Conservation (phyloP, 2,888 invertebrate genomes). For the Ophion ellenae region DNA sequence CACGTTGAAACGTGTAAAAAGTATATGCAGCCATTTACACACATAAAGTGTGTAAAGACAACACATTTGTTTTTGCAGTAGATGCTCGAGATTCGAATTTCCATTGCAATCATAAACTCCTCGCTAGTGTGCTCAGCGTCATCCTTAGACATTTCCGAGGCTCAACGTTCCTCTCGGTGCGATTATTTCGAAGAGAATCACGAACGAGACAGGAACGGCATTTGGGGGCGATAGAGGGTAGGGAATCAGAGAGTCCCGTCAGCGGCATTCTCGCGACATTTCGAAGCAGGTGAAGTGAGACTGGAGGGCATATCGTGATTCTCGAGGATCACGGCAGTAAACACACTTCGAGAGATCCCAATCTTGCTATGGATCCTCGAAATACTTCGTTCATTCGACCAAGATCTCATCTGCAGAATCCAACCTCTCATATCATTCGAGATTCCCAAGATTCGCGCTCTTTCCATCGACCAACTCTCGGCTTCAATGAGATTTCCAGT, state of each 20-base stretch:
- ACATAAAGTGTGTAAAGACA: too few relatives aligned
- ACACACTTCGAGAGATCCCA: constrained; percentile 60
- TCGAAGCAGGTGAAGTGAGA: constrained; percentile 47
- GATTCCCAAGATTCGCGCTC: constrained; percentile 17
- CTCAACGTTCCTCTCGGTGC: constrained; percentile 22
- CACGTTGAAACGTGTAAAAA: too few relatives aligned
- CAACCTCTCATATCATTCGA: constrained; percentile 38
- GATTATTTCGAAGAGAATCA: constrained; percentile 40
- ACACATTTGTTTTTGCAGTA: too few relatives aligned
- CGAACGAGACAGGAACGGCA: constrained; percentile 2
- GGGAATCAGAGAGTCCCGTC: constrained; percentile 35
- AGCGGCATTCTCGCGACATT: constrained; percentile 62
- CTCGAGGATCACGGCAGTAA: constrained; percentile 57
- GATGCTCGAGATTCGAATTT: too few relatives aligned
- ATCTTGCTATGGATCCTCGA: constrained; percentile 54
- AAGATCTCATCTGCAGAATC: constrained; percentile 18
- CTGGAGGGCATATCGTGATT: constrained; percentile 37
- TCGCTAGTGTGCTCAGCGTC: background rate
- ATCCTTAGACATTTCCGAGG: constrained; percentile 3
- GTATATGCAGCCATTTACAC: too few relatives aligned
- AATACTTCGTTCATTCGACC: constrained; percentile 30
- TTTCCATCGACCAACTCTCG: constrained; percentile 46
- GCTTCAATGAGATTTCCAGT: constrained; percentile 57
- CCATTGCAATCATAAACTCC: too few relatives aligned
- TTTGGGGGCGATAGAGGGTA: background rate